These are phyloP conservation scores for Actinostola sp. DNA, from an alignment of 92 coral and sea anemone genomes.

Conservation along the genomic window DNA sequence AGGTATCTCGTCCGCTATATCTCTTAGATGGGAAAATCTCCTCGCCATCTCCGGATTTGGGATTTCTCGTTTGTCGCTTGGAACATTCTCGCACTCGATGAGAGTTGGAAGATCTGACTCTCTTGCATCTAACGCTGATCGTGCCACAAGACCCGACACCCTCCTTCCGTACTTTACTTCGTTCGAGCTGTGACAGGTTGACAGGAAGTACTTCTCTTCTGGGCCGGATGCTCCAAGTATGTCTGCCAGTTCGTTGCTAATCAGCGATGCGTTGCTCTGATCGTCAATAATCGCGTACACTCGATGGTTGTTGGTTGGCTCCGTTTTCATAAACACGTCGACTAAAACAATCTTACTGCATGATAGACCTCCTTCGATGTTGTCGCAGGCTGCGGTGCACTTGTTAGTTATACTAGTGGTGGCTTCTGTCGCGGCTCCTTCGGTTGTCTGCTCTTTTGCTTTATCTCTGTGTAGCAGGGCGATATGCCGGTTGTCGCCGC, in stretches of 20 bases:
- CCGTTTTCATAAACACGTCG: conserved; percentile 1
- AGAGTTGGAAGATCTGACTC: conserved; percentile 30
- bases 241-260: conserved; percentile 34
- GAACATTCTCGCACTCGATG: conserved; percentile 44
- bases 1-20: conserved; percentile 52
- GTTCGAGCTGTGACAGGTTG: conserved; percentile 21
- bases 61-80: conserved; percentile 46
- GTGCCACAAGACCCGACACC: conserved; percentile 15
- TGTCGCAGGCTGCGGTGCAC: not conserved
- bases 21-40: conserved; percentile 44
- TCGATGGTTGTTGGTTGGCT: conserved; percentile 8
- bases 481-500: conserved; percentile 39
- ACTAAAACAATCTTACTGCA: conserved; percentile 13
- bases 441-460: not conserved
- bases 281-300: conserved; percentile 26
- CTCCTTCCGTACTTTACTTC: conserved; percentile 22
- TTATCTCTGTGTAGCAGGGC: conserved; percentile 26
- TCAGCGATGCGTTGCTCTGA: conserved; percentile 34
- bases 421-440: conserved; percentile 3
- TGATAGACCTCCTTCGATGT: not conserved
- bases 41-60: conserved; percentile 48
- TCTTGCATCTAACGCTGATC: conserved; percentile 20
- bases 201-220: conserved; percentile 25
- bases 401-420: conserved; percentile 4
- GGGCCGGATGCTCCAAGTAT: conserved; percentile 15